phyloP scores from a whole-genome alignment of 1,140 invertebrate species.

The Solen grandis region DNA sequence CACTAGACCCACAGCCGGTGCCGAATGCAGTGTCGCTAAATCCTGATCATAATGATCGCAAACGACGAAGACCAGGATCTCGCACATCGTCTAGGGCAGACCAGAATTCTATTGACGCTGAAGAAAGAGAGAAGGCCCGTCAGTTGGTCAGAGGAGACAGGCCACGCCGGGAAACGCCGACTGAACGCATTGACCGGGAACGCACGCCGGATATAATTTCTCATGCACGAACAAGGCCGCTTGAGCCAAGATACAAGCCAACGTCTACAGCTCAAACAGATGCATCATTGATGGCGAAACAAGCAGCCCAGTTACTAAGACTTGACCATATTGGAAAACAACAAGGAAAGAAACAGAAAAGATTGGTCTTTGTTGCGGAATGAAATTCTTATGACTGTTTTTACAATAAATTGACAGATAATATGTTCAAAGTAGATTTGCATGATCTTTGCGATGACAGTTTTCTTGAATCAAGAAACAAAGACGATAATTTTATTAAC shows the following conservation, averaged over 20 bases:
- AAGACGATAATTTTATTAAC: no score
- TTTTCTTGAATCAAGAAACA: no score
- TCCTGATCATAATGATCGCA: conserved; percentile 16
- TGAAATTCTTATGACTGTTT: no score
- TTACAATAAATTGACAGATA: no score
- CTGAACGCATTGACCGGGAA: not conserved
- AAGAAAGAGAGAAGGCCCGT: conserved; percentile 29
- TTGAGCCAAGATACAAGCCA: conserved; percentile 36
- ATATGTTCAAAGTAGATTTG: no score
- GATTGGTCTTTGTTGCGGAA: conserved; percentile 61
- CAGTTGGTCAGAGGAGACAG: conserved; percentile 43
- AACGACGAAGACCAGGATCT: conserved; percentile 4
- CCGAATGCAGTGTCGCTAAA: no score
- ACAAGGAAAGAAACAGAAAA: conserved; percentile 53
- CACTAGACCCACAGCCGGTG: conserved; percentile 4
- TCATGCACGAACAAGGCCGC: conserved; percentile 12
- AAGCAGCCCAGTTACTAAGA: conserved; percentile 57
- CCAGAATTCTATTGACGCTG: not conserved
- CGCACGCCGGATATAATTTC: conserved; percentile 40
- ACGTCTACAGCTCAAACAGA: conserved; percentile 28
- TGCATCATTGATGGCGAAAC: conserved; percentile 53
- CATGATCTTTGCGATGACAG: no score
- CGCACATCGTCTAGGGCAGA: not conserved
- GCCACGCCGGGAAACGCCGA: conserved; percentile 11
- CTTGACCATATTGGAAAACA: conserved; percentile 48